Evolutionary conservation across 2,113 vertebrate genomes (phyloP).

Genomic region (Guaruba guarouba): DNA sequence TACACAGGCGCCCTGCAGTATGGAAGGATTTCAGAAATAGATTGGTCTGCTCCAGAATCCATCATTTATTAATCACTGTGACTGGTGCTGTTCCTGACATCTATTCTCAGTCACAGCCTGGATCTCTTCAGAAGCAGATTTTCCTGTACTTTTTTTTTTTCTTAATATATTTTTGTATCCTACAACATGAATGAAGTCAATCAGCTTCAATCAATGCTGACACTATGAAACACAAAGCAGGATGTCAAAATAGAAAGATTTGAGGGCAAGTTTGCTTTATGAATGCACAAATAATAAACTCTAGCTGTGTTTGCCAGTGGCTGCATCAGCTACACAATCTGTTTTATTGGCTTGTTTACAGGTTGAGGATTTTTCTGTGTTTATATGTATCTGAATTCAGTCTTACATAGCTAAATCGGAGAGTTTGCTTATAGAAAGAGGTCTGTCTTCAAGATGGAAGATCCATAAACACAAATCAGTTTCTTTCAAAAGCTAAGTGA

Average conservation of each 20-base stretch:
- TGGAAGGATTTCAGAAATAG: neutral
- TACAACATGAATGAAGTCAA: slow-evolving; percentile 12
- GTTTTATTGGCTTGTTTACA: slow-evolving; percentile 3
- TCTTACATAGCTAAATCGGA: neutral
- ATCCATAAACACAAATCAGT: neutral
- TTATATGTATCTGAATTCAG: neutral
- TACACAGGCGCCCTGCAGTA: neutral
- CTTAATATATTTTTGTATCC: neutral
- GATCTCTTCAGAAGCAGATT: neutral
- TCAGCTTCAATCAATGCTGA: slow-evolving; percentile 37
- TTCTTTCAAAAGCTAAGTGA: neutral
- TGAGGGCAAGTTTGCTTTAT: slow-evolving; percentile 14
- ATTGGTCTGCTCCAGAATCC: neutral
- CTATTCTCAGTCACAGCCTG: neutral
- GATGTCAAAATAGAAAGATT: slow-evolving; percentile 12
- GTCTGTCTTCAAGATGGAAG: neutral
- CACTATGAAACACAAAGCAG: neutral
- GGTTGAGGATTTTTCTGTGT: neutral
- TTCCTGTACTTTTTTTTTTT: neutral
- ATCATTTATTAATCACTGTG: neutral
- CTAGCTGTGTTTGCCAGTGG: slow-evolving; percentile 37
- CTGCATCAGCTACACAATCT: slow-evolving; percentile 3
- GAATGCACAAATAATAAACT: slow-evolving; percentile 34
- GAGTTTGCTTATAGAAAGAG: neutral
- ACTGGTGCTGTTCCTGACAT: neutral